These are phyloP conservation scores for Virgularia gustaviana DNA, from an alignment of 92 coral and sea anemone genomes.

Conservation along the genomic window DNA sequence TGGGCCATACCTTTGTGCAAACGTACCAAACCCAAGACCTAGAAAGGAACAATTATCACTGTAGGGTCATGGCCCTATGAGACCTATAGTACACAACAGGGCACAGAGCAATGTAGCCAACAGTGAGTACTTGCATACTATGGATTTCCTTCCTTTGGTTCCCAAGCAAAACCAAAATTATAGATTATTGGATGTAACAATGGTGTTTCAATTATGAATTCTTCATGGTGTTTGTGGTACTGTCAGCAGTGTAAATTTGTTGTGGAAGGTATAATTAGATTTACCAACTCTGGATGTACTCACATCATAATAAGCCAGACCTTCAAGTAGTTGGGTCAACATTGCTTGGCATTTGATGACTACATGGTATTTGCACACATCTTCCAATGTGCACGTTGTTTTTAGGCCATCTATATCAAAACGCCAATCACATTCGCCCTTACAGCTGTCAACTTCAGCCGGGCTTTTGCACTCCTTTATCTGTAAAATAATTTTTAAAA, in stretches of 20 bases:
- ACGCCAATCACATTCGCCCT: conserved; percentile 38
- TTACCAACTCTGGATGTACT: too few relatives aligned
- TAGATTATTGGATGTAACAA: too few relatives aligned
- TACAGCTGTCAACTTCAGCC: conserved; percentile 31
- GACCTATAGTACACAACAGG: too few relatives aligned
- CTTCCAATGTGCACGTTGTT: conserved; percentile 1
- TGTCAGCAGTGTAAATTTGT: too few relatives aligned
- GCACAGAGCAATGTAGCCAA: too few relatives aligned
- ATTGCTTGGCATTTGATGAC: conserved; percentile 39
- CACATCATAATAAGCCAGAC: not conserved
- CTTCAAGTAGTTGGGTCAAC: conserved; percentile 24
- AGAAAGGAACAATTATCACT: not conserved
- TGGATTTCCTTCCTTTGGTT: too few relatives aligned
- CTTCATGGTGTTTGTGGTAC: too few relatives aligned
- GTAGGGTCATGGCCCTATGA: too few relatives aligned
- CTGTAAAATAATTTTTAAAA: conserved; percentile 32
- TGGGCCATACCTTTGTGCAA: not conserved
- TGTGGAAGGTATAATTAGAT: too few relatives aligned
- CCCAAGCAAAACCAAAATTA: too few relatives aligned
- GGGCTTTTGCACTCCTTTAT: conserved; percentile 33
- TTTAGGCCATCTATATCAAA: conserved; percentile 38
- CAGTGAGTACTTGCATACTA: too few relatives aligned
- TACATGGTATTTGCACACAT: conserved; percentile 25
- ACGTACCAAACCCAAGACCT: not conserved
- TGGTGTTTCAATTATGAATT: too few relatives aligned